These are phyloP conservation scores for Bradypodion pumilum DNA, from an alignment of 2,797 vertebrate species.

Conservation along the genomic window DNA sequence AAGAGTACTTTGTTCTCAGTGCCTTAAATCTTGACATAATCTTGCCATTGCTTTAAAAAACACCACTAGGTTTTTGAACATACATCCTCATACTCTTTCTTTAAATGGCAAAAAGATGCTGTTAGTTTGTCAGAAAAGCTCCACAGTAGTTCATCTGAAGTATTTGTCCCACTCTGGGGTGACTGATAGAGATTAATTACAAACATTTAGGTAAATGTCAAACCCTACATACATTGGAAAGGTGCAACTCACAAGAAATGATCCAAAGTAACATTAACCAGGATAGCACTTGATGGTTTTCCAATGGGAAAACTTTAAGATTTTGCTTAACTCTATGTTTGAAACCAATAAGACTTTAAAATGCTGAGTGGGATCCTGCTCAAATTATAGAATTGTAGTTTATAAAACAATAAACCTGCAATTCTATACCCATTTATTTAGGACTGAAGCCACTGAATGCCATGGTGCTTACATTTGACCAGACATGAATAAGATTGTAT, in stretches of 20 bases:
- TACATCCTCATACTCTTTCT: constrained; percentile 26
- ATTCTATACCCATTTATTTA: neutral
- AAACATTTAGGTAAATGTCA: constrained; percentile 54
- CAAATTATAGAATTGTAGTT: constrained; percentile 34
- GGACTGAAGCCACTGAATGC: neutral
- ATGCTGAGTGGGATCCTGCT: neutral
- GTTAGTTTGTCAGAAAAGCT: constrained; percentile 61
- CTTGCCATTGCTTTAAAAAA: constrained; percentile 29
- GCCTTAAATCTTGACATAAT: constrained; percentile 45
- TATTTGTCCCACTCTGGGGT: constrained; percentile 60
- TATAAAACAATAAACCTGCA: constrained; percentile 41
- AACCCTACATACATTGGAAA: constrained; percentile 52
- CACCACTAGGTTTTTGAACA: constrained; percentile 28
- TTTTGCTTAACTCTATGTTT: neutral
- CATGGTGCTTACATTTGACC: neutral
- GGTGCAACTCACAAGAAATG: constrained; percentile 22
- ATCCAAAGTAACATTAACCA: neutral
- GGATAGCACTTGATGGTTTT: neutral
- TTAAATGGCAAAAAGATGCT: constrained; percentile 53
- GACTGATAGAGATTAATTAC: constrained; percentile 43
- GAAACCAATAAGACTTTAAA: neutral
- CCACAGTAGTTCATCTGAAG: constrained; percentile 51
- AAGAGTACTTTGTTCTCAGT: constrained; percentile 39
- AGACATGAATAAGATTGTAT: neutral
- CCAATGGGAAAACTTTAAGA: neutral